phyloP scores from a whole-genome alignment of 1,140 invertebrate genomes.

The Daktulosphaira vitifoliae region DNA sequence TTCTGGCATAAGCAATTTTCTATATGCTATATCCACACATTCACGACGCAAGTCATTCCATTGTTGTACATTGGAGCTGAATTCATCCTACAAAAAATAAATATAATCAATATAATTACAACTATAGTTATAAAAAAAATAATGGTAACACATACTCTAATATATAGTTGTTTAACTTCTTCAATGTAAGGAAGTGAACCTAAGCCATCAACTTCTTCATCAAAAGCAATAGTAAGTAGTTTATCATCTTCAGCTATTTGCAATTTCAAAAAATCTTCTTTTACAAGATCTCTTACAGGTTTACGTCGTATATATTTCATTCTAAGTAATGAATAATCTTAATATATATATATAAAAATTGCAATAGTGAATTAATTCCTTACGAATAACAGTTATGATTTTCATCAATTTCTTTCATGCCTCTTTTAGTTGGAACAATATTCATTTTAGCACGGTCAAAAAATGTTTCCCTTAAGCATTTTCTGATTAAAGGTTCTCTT shows the following conservation, averaged over 20 bases:
- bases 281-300: slow-evolving; percentile 78
- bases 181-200: slow-evolving; percentile 66
- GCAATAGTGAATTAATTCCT: slow-evolving; percentile 28
- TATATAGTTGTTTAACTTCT: slow-evolving; percentile 84
- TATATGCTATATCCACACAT: slow-evolving; percentile 80
- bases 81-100: slow-evolving; percentile 67
- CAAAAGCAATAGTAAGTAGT: slow-evolving; percentile 62
- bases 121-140: neutral
- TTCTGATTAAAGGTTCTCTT: slow-evolving; percentile 79
- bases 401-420: slow-evolving; percentile 89
- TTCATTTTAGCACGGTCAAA: slow-evolving; percentile 79
- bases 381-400: slow-evolving; percentile 71
- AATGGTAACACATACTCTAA: slow-evolving; percentile 54
- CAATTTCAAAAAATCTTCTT: slow-evolving; percentile 84
- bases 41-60: slow-evolving; percentile 88
- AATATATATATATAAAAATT: neutral
- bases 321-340: slow-evolving; percentile 43
- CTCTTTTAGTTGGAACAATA: slow-evolving; percentile 79
- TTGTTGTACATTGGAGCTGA: slow-evolving; percentile 87
- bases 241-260: slow-evolving; percentile 79
- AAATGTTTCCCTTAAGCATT: slow-evolving; percentile 79
- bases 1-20: slow-evolving; percentile 79
- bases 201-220: slow-evolving; percentile 68
- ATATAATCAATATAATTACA: neutral
- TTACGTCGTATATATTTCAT: slow-evolving; percentile 95